These are phyloP conservation scores for Synergus itoensis DNA, from an alignment of 2,888 invertebrate species.

Conservation along the genomic window DNA sequence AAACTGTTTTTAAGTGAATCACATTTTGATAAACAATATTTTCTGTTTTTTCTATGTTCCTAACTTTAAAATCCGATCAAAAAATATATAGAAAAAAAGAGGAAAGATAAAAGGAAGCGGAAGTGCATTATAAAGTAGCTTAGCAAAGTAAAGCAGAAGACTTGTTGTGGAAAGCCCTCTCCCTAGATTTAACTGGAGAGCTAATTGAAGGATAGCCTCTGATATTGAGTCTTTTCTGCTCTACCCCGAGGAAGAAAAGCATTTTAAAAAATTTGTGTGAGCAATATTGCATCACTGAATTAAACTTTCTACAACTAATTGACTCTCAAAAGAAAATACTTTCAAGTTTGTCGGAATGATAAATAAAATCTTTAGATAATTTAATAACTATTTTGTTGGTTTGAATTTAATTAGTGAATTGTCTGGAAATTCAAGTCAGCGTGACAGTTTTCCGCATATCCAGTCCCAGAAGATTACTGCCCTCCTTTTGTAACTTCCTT, in stretches of 20 bases:
- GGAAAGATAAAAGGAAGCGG: too few relatives aligned
- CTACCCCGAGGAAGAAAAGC: background rate
- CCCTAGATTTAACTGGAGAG: conserved; percentile 8
- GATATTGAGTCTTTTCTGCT: conserved; percentile 1
- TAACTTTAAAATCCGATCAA: too few relatives aligned
- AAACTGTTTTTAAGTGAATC: background rate
- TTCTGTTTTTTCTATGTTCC: too few relatives aligned
- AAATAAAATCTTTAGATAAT: too few relatives aligned
- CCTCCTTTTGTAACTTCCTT: background rate
- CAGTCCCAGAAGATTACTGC: conserved; percentile 14
- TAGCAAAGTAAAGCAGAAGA: background rate
- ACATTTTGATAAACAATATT: too few relatives aligned
- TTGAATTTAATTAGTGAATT: background rate
- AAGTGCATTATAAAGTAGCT: conserved; percentile 8
- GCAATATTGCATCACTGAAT: background rate
- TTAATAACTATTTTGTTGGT: too few relatives aligned
- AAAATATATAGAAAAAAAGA: too few relatives aligned
- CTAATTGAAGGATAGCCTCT: conserved; percentile 16
- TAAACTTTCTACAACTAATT: too few relatives aligned
- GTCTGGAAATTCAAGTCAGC: background rate
- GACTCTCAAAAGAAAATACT: too few relatives aligned
- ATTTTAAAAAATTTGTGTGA: background rate
- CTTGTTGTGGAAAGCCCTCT: conserved; percentile 5
- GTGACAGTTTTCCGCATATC: background rate
- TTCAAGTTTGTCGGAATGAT: too few relatives aligned